phyloP scores from a whole-genome alignment of 2,888 invertebrate genomes.

The Argyra leucocephala region DNA sequence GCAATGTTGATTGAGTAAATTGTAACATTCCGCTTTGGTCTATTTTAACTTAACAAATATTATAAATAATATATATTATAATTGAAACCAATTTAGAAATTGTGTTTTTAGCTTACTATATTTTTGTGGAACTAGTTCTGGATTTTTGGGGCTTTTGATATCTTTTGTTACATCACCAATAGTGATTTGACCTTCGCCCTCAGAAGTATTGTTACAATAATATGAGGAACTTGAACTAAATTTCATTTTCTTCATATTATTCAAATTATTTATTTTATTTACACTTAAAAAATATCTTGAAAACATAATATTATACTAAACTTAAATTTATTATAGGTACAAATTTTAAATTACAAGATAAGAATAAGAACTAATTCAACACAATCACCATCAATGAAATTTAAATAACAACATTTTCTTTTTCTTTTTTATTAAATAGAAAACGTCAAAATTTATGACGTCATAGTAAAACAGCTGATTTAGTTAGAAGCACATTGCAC shows the following conservation, averaged over 20 bases:
- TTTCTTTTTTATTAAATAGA: not conserved
- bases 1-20: slow-evolving; percentile 61
- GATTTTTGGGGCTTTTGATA: slow-evolving; percentile 53
- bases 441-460: not conserved
- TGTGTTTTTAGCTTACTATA: slow-evolving; percentile 32
- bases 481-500: no score
- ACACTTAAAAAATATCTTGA: not conserved
- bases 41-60: slow-evolving; percentile 43
- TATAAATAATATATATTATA: not conserved
- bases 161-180: slow-evolving; percentile 66
- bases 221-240: not conserved
- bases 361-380: not conserved
- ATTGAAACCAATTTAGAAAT: not conserved
- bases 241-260: not conserved
- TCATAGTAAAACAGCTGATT: no score
- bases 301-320: slow-evolving; percentile 9
- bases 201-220: slow-evolving; percentile 5
- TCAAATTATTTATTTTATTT: not conserved
- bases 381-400: no score
- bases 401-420: no score
- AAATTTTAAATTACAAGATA: not conserved
- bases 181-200: slow-evolving; percentile 49
- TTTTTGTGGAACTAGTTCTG: slow-evolving; percentile 68
- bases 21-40: slow-evolving; percentile 48
- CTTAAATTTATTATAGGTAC: not conserved